phyloP scores from a whole-genome alignment of 2,113 vertebrate genomes.

The Carassius auratus region DNA sequence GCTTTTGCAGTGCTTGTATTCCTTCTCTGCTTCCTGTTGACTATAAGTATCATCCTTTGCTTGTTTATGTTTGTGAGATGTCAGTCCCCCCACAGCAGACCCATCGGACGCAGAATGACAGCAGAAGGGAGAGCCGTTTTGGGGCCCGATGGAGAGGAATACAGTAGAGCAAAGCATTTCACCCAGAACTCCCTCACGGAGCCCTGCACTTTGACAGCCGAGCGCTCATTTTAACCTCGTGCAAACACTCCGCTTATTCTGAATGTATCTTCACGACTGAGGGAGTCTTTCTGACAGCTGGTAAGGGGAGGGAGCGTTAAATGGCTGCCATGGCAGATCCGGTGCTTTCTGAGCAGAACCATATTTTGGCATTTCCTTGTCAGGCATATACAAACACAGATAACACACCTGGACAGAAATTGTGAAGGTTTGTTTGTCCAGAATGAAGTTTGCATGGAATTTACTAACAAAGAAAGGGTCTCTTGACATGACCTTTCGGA shows the following conservation, averaged over 20 bases:
- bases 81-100: constrained; percentile 1
- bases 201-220: constrained; percentile 44
- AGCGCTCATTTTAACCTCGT: not conserved
- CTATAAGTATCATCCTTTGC: constrained; percentile 21
- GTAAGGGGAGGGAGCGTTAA: constrained; percentile 23
- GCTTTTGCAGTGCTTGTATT: not conserved
- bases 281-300: constrained; percentile 39
- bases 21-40: not conserved
- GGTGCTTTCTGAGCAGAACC: constrained; percentile 17
- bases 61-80: constrained; percentile 31
- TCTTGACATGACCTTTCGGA: not conserved
- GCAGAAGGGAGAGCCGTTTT: constrained; percentile 1
- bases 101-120: constrained; percentile 15
- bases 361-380: constrained; percentile 44
- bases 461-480: not conserved
- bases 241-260: constrained; percentile 34
- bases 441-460: not conserved
- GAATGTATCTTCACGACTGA: constrained; percentile 39
- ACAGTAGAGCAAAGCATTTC: constrained; percentile 43
- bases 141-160: constrained; percentile 21
- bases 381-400: constrained; percentile 37
- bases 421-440: constrained; percentile 5
- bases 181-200: constrained; percentile 23
- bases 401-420: constrained; percentile 36
- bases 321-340: constrained; percentile 31